These are phyloP conservation scores for Phenacoccus solenopsis DNA, from an alignment of 1,140 invertebrate species.

Conservation along the genomic window DNA sequence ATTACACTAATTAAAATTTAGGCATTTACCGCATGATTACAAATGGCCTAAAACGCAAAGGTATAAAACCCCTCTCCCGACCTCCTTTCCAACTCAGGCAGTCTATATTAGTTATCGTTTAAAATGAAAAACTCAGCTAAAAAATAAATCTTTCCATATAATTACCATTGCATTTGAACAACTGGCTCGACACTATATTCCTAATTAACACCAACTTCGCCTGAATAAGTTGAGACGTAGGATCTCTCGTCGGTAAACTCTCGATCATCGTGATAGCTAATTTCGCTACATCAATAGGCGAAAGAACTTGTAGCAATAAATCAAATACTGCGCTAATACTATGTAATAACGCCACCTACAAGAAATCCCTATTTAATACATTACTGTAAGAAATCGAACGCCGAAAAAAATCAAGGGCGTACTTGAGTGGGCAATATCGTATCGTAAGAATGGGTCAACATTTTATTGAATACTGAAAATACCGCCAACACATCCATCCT, in stretches of 20 bases:
- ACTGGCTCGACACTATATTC: conserved; percentile 52
- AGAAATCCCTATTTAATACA: conserved; percentile 18
- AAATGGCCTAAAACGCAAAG: too few relatives aligned
- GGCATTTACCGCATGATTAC: too few relatives aligned
- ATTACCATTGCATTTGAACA: conserved; percentile 56
- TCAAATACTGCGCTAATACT: conserved; percentile 35
- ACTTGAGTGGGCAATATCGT: conserved; percentile 67
- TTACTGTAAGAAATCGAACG: not conserved
- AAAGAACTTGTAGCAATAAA: conserved; percentile 39
- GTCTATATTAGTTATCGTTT: too few relatives aligned
- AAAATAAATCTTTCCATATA: not conserved
- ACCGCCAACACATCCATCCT: conserved; percentile 58
- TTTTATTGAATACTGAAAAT: conserved; percentile 58
- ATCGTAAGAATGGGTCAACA: conserved; percentile 56
- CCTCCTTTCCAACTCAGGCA: too few relatives aligned
- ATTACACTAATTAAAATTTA: too few relatives aligned
- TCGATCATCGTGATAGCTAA: conserved; percentile 55
- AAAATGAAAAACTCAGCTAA: not conserved
- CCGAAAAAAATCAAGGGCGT: conserved; percentile 19
- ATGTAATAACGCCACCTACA: conserved; percentile 44
- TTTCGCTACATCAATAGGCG: conserved; percentile 50
- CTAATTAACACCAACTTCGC: conserved; percentile 61
- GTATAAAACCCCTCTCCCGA: too few relatives aligned
- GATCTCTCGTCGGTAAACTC: conserved; percentile 46
- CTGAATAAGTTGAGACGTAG: conserved; percentile 47